A percentile compares a stretch with the other conserved stretches of the same genome.
Conservation (phyloP, 2,888 invertebrate species). For the Rhamnusium bicolor region DNA sequence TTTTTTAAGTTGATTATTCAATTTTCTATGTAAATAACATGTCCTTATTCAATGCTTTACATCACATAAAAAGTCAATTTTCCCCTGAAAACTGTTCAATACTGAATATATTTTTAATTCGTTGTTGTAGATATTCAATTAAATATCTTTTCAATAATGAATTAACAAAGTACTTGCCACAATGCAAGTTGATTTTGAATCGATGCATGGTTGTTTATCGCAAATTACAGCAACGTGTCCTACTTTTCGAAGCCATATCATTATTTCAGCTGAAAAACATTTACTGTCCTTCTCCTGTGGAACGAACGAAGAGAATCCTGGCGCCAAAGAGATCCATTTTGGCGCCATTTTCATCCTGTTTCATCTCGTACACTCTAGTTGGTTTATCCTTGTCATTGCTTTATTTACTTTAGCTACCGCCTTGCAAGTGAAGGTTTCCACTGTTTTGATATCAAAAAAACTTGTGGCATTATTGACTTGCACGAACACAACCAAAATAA, state of each 20-base stretch:
- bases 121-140: not conserved
- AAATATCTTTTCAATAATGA: not conserved
- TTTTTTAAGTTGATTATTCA: no score
- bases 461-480: not conserved
- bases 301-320: slow-evolving; percentile 19
- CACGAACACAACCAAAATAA: not conserved
- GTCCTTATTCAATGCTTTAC: no score
- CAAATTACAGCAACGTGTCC: slow-evolving; percentile 12
- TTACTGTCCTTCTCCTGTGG: not conserved
- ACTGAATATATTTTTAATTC: not conserved
- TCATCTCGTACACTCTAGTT: not conserved
- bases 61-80: no score
- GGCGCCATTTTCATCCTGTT: slow-evolving; percentile 25
- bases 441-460: slow-evolving; percentile 1
- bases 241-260: slow-evolving; percentile 19
- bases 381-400: not conserved
- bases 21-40: no score
- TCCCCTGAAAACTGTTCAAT: not conserved
- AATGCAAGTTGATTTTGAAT: not conserved
- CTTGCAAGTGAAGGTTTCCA: not conserved
- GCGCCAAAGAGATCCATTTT: slow-evolving; percentile 16
- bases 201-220: slow-evolving; percentile 19
- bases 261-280: slow-evolving; percentile 15
- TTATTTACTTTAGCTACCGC: slow-evolving; percentile 2
- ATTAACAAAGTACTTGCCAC: not conserved